phyloP scores from a whole-genome alignment of 1,140 invertebrate genomes.

The Eriocheir sinensis region DNA sequence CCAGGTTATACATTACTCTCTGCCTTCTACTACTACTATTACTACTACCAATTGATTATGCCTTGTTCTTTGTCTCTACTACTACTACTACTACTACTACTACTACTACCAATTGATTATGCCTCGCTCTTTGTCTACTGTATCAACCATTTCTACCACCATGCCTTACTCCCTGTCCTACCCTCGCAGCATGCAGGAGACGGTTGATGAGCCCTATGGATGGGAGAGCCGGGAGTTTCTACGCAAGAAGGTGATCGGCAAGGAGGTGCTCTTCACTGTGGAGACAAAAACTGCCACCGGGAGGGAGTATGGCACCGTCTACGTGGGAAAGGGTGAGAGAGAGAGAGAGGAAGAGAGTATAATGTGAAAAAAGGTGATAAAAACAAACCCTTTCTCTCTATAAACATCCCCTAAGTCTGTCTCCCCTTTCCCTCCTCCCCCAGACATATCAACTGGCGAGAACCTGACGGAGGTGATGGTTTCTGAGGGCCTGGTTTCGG shows the following conservation, averaged over 20 bases:
- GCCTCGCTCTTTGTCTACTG: neutral
- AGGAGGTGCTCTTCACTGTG: constrained; percentile 89
- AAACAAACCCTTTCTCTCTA: no score
- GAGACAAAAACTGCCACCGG: constrained; percentile 88
- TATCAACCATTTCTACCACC: neutral
- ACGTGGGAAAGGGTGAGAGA: constrained; percentile 88
- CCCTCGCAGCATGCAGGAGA: constrained; percentile 84
- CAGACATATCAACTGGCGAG: constrained; percentile 87
- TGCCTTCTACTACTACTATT: no score
- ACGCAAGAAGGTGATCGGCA: constrained; percentile 94
- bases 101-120: neutral
- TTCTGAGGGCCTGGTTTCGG: constrained; percentile 92
- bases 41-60: no score
- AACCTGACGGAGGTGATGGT: constrained; percentile 94
- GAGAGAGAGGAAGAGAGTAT: neutral
- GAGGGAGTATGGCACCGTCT: constrained; percentile 94
- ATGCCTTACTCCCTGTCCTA: constrained; percentile 52
- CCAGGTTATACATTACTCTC: no score
- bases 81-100: neutral
- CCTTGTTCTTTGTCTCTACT: neutral
- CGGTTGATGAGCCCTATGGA: constrained; percentile 95
- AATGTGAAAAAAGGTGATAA: neutral
- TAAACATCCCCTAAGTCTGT: no score
- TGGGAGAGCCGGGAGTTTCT: constrained; percentile 98
- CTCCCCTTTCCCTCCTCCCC: constrained; percentile 75